Conservation (phyloP, 2,888 invertebrate species). For the Lasioglossum lativentre region DNA sequence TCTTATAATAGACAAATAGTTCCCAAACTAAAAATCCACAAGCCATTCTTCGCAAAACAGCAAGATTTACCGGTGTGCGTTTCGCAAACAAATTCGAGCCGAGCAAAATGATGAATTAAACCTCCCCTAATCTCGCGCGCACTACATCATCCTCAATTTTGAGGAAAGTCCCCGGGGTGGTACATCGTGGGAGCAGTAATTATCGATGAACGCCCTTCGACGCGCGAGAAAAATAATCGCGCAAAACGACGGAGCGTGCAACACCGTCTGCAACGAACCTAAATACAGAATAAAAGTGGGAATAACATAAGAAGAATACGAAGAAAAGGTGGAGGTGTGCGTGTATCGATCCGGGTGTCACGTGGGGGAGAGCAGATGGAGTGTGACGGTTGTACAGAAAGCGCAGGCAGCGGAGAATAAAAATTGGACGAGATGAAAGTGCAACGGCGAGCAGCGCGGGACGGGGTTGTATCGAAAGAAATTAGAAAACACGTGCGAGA, state of each 20-base stretch:
- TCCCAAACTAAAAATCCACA: background rate
- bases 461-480: background rate
- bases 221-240: background rate
- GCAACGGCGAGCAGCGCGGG: background rate
- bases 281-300: background rate
- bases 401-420: background rate
- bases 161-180: background rate
- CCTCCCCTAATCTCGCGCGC: background rate
- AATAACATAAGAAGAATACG: background rate
- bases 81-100: background rate
- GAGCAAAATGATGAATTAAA: background rate
- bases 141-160: background rate
- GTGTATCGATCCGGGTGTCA: background rate
- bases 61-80: background rate
- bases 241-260: background rate
- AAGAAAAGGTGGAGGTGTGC: background rate
- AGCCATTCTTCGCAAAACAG: background rate
- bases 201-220: background rate
- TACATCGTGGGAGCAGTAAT: background rate
- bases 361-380: background rate
- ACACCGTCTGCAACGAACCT: background rate
- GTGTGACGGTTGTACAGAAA: background rate
- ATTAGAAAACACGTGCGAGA: constrained; percentile 2
- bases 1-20: background rate
- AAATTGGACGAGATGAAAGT: constrained; percentile 9